Evolutionary conservation across 2,888 invertebrate genomes (phyloP).

Genomic region (Limnephilus auricula): DNA sequence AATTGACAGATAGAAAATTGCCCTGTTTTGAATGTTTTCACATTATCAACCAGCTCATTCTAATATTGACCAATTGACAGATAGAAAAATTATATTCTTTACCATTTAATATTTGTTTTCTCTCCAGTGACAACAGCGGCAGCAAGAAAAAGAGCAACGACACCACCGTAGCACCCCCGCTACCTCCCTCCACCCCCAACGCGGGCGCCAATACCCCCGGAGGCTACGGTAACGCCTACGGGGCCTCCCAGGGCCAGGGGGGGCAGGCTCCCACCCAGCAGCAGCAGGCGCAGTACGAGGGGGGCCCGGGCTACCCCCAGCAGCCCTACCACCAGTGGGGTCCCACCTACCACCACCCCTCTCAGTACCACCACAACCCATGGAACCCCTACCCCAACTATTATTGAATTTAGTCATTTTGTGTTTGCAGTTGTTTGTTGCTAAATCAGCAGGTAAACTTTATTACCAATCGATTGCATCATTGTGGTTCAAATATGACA

Average conservation of each 20-base stretch:
- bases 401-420: conserved; percentile 69
- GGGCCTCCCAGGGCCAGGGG: conserved; percentile 55
- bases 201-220: conserved; percentile 37
- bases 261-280: conserved; percentile 70
- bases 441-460: not conserved
- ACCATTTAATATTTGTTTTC: not conserved
- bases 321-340: conserved; percentile 71
- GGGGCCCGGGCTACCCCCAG: conserved; percentile 74
- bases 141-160: conserved; percentile 72
- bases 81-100: too few species aligned
- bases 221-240: conserved; percentile 49
- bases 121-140: conserved; percentile 51
- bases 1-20: too few species aligned
- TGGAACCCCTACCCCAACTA: conserved; percentile 77
- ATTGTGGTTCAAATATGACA: not conserved
- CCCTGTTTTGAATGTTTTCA: too few species aligned
- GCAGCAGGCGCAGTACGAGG: conserved; percentile 70
- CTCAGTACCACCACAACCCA: conserved; percentile 75
- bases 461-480: not conserved
- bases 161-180: conserved; percentile 61
- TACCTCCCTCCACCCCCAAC: conserved; percentile 57
- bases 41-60: too few species aligned
- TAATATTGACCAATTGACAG: too few species aligned
- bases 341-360: conserved; percentile 73
- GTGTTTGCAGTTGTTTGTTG: not conserved